Conservation (phyloP, 1,140 invertebrate species). For the Cydia pomonella region DNA sequence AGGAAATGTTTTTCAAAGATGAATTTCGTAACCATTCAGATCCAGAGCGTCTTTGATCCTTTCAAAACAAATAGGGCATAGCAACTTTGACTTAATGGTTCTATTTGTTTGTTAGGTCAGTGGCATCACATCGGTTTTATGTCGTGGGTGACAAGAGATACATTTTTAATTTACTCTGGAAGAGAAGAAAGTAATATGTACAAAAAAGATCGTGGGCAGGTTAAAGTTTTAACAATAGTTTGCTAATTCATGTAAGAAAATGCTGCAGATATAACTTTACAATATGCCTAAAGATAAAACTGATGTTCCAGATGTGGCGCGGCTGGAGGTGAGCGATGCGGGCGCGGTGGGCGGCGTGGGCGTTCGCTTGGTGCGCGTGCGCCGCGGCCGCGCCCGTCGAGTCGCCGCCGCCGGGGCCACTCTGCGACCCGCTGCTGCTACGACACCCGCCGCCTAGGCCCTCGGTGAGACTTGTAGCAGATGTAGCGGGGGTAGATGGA, state of each 20-base stretch:
- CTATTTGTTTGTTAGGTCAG: too few relatives aligned
- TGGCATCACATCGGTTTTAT: too few relatives aligned
- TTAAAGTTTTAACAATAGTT: too few relatives aligned
- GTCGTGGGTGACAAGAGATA: too few relatives aligned
- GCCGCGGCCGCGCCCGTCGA: conserved; percentile 58
- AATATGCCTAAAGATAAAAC: background rate
- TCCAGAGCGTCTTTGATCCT: too few relatives aligned
- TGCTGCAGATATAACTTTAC: background rate
- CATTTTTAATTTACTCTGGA: too few relatives aligned
- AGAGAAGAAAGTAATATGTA: too few relatives aligned
- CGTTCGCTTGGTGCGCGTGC: conserved; percentile 60
- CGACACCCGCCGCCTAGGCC: conserved; percentile 59
- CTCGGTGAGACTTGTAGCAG: conserved; percentile 40
- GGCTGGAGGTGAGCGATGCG: conserved; percentile 64
- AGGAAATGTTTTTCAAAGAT: too few relatives aligned
- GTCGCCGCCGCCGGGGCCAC: conserved; percentile 44
- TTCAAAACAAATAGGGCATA: too few relatives aligned
- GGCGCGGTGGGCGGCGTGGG: conserved; percentile 65
- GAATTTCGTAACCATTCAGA: too few relatives aligned
- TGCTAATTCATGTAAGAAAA: background rate
- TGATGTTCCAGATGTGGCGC: conserved; percentile 34
- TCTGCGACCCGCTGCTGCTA: conserved; percentile 59
- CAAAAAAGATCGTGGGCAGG: too few relatives aligned
- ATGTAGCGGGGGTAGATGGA: background rate
- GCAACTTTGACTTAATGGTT: too few relatives aligned